Evolutionary conservation across 1,140 invertebrate species (phyloP).

Genomic region (Atta cephalotes): DNA sequence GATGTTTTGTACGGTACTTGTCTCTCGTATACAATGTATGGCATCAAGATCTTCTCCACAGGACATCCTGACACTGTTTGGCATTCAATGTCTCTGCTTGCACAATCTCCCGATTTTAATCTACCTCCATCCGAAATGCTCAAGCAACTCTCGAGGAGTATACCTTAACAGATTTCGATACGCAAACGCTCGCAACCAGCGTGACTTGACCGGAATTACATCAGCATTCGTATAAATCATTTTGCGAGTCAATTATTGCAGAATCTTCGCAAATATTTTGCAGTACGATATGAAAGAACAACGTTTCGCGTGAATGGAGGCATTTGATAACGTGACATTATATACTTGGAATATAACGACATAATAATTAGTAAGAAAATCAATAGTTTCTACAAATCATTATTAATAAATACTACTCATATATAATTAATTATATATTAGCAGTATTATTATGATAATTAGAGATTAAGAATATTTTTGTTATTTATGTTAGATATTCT

Average conservation of each 20-base stretch:
- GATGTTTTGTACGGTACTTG: background rate
- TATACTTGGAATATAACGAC: background rate
- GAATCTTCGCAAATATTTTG: conserved; percentile 29
- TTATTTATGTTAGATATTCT: too few relatives aligned
- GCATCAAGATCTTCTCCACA: conserved; percentile 30
- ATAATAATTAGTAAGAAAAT: background rate
- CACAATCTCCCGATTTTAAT: conserved; percentile 49
- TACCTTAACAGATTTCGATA: conserved; percentile 61
- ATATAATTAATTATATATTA: background rate
- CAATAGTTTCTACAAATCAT: background rate
- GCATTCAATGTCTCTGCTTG: conserved; percentile 45
- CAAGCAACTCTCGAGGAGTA: conserved; percentile 18
- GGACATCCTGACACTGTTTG: conserved; percentile 39
- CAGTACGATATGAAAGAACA: background rate
- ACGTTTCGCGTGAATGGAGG: background rate
- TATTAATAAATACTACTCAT: too few relatives aligned
- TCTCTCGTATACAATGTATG: conserved; percentile 13
- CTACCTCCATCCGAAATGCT: conserved; percentile 27
- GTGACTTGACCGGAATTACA: conserved; percentile 28
- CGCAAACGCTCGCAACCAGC: conserved; percentile 42
- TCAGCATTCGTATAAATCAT: conserved; percentile 66
- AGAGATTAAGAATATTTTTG: background rate
- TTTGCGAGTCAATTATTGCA: conserved; percentile 50
- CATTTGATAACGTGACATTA: background rate
- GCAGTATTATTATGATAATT: background rate